Percentiles rank a stretch among this genome's conserved stretches.
These are phyloP conservation scores for Dryoscopus gambensis DNA, from an alignment of 2,113 vertebrate species.

Conservation along the genomic window DNA sequence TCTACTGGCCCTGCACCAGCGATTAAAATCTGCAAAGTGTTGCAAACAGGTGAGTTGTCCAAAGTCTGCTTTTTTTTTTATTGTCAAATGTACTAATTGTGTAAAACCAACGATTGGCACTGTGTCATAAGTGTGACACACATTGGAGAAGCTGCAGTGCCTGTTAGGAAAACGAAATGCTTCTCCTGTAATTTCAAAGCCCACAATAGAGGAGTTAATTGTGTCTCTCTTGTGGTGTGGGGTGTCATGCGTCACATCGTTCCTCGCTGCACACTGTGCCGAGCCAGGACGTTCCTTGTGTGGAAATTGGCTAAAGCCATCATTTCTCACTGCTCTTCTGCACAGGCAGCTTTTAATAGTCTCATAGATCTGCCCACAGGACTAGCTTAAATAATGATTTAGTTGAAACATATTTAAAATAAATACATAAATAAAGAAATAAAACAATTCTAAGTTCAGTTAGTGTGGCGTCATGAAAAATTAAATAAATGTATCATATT, in stretches of 20 bases:
- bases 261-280: constrained; percentile 51
- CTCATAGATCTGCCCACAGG: background rate
- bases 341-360: background rate
- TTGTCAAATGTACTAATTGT: constrained; percentile 45
- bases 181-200: constrained; percentile 58
- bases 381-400: background rate
- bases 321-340: background rate
- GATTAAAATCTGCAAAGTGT: constrained; percentile 68
- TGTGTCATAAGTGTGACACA: constrained; percentile 54
- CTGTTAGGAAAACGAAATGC: constrained; percentile 49
- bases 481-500: background rate
- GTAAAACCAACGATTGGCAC: constrained; percentile 38
- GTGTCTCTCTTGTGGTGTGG: constrained; percentile 61
- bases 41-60: constrained; percentile 77
- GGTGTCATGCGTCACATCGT: constrained; percentile 52
- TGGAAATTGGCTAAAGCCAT: constrained; percentile 28
- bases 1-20: constrained; percentile 65
- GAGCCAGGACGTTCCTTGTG: constrained; percentile 3
- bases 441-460: background rate
- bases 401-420: background rate
- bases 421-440: background rate
- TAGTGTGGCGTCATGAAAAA: background rate
- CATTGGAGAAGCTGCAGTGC: constrained; percentile 43
- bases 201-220: constrained; percentile 65
- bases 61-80: constrained; percentile 44